Conservation (phyloP, 2,113 vertebrate species). For the Lepus europaeus region DNA sequence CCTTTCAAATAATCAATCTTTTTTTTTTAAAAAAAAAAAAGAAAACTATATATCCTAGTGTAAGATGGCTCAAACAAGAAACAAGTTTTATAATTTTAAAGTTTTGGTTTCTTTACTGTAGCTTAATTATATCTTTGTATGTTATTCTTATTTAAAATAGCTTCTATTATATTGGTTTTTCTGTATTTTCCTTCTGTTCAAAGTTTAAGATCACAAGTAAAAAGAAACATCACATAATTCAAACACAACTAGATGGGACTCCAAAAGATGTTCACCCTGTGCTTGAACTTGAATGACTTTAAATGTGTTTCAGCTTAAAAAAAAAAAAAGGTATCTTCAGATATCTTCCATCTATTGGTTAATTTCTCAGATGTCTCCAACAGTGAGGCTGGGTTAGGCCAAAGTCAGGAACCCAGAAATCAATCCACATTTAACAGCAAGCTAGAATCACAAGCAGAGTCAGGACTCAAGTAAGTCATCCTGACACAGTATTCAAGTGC, state of each 20-base stretch:
- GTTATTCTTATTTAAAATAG: conserved; percentile 91
- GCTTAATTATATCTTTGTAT: conserved; percentile 89
- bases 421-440: too few relatives aligned
- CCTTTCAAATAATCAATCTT: too few relatives aligned
- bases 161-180: conserved; percentile 87
- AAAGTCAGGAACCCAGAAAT: too few relatives aligned
- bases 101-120: conserved; percentile 91
- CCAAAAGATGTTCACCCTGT: conserved; percentile 90
- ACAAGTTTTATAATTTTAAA: conserved; percentile 91
- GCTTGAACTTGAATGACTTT: conserved; percentile 94
- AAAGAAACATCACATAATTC: conserved; percentile 89
- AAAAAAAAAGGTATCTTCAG: too few relatives aligned
- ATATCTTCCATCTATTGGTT: too few relatives aligned
- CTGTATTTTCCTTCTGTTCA: conserved; percentile 85
- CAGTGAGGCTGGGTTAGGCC: too few relatives aligned
- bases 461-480: too few relatives aligned
- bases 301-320: conserved; percentile 92
- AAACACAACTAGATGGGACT: conserved; percentile 84
- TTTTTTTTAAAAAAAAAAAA: too few relatives aligned
- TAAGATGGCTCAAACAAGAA: conserved; percentile 88
- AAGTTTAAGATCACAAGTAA: conserved; percentile 90
- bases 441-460: too few relatives aligned
- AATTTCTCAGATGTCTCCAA: too few relatives aligned
- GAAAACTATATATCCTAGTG: conserved; percentile 86
- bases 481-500: too few relatives aligned